These are phyloP conservation scores for Periophthalmodon schlosseri DNA, from an alignment of 2,113 vertebrate species.

Conservation along the genomic window DNA sequence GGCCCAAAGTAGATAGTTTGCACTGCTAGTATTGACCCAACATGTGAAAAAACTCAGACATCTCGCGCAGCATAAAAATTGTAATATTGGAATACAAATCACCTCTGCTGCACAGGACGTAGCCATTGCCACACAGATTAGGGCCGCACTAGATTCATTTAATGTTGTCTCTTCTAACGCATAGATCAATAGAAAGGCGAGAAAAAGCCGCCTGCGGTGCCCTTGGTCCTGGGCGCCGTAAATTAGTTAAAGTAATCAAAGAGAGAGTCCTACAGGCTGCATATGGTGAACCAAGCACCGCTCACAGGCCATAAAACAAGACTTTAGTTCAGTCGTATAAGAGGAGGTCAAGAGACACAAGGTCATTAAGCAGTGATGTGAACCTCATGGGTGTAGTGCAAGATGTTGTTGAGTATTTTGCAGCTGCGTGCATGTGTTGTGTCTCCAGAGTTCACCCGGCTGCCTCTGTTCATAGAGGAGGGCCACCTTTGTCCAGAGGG, in stretches of 20 bases:
- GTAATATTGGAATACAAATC: conserved; percentile 59
- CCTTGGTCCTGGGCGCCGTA: conserved; percentile 47
- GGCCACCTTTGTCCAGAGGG: too few relatives aligned
- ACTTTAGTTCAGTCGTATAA: conserved; percentile 11
- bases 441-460: too few relatives aligned
- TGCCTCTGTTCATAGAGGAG: too few relatives aligned
- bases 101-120: conserved; percentile 47
- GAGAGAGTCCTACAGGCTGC: conserved; percentile 8
- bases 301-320: conserved; percentile 3
- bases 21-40: conserved; percentile 16
- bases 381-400: neutral
- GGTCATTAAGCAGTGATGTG: neutral
- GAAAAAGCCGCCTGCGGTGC: conserved; percentile 45
- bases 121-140: conserved; percentile 57
- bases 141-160: conserved; percentile 56
- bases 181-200: conserved; percentile 56
- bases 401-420: neutral
- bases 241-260: conserved; percentile 34
- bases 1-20: neutral
- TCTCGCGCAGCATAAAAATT: conserved; percentile 28
- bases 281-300: conserved; percentile 17
- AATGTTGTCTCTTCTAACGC: conserved; percentile 53
- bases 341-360: neutral
- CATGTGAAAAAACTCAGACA: conserved; percentile 26
- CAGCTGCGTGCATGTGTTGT: neutral